A percentile compares a stretch with the other conserved stretches of the same genome.
phyloP scores from a whole-genome alignment of 2,888 invertebrate species.

The Agonopterix arenella region DNA sequence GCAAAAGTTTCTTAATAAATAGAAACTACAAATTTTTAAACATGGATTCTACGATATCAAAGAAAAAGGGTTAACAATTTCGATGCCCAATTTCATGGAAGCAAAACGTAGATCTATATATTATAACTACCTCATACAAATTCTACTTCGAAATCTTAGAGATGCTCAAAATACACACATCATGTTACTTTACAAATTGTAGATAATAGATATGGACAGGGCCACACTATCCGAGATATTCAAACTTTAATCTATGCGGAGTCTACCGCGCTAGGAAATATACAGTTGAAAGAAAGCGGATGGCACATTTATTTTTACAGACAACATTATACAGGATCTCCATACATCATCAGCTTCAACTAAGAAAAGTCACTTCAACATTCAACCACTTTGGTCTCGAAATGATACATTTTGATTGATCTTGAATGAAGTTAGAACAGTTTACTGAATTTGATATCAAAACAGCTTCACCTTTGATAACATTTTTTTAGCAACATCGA shows the following conservation, averaged over 20 bases:
- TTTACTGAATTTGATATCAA: not conserved
- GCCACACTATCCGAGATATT: conserved; percentile 34
- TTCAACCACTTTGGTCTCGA: conserved; percentile 39
- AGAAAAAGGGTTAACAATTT: conserved; percentile 2
- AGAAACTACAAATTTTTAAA: too few relatives aligned
- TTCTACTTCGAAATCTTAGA: conserved; percentile 17
- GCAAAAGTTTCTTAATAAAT: not conserved
- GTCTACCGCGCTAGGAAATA: conserved; percentile 35
- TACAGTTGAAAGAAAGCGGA: conserved; percentile 62
- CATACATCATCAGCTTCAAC: conserved; percentile 34
- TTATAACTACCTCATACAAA: conserved; percentile 14
- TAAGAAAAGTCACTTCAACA: conserved; percentile 26
- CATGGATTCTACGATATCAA: not conserved
- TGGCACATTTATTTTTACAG: conserved; percentile 65
- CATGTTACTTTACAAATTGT: conserved; percentile 37
- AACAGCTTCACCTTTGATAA: conserved; percentile 9
- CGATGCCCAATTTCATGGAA: conserved; percentile 8
- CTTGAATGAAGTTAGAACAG: conserved; percentile 12
- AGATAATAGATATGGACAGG: conserved; percentile 48
- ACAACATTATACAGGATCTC: conserved; percentile 40
- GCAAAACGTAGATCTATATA: conserved; percentile 7
- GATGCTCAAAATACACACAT: conserved; percentile 39
- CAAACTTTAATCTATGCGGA: conserved; percentile 22
- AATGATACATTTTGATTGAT: conserved; percentile 6
- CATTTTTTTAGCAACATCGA: conserved; percentile 14